These are phyloP conservation scores for Capromys pilorides DNA, from an alignment of 2,797 vertebrate genomes.

Conservation along the genomic window DNA sequence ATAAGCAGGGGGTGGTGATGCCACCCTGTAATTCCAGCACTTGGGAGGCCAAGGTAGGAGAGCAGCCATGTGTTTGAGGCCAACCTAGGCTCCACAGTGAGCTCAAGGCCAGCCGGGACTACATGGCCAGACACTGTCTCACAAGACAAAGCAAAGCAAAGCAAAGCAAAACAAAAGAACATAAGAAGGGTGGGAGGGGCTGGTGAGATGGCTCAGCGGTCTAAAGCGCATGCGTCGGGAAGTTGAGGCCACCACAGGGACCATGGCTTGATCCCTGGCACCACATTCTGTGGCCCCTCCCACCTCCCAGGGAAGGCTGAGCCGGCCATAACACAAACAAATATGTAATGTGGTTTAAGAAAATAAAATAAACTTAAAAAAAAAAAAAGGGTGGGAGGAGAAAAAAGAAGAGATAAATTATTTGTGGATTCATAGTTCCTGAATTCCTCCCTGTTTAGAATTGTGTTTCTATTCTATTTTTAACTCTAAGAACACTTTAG, in stretches of 20 bases:
- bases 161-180: background rate
- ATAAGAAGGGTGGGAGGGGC: too few relatives aligned
- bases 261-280: too few relatives aligned
- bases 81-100: background rate
- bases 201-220: too few relatives aligned
- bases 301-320: too few relatives aligned
- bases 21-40: background rate
- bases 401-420: background rate
- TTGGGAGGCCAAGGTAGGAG: background rate
- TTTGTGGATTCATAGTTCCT: background rate
- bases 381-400: background rate
- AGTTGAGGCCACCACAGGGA: too few relatives aligned
- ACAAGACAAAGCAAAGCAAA: too few relatives aligned
- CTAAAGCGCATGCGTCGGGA: too few relatives aligned
- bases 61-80: background rate
- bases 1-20: background rate
- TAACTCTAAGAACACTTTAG: slow-evolving; percentile 32
- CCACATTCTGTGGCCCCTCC: too few relatives aligned
- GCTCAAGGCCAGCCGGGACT: background rate
- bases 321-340: too few relatives aligned
- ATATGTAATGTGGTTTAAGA: too few relatives aligned
- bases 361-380: too few relatives aligned
- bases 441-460: slow-evolving; percentile 21
- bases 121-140: background rate
- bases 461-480: slow-evolving; percentile 38